Evolutionary conservation across 2,797 vertebrate genomes (phyloP).

Genomic region (Neosilurus mollespiculum): DNA sequence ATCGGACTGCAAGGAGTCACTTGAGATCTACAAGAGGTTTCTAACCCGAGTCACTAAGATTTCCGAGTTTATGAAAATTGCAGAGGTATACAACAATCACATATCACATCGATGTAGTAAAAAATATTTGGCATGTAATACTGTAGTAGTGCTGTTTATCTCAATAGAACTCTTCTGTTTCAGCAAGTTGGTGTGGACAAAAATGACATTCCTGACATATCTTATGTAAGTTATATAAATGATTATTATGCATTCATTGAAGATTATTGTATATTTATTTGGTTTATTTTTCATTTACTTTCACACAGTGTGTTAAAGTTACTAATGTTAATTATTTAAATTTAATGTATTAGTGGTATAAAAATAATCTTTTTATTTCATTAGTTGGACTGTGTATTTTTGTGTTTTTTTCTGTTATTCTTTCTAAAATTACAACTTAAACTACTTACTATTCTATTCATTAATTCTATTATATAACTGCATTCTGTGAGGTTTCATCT

Average conservation of each 20-base stretch:
- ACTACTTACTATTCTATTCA: not conserved
- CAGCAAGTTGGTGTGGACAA: constrained; percentile 99
- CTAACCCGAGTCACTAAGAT: constrained; percentile 97
- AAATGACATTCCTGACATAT: constrained; percentile 98
- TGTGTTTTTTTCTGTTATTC: not conserved
- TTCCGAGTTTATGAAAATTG: constrained; percentile 97
- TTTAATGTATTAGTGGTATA: not conserved
- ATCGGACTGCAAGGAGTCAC: constrained; percentile 94
- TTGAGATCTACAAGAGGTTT: constrained; percentile 99
- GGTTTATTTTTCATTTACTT: not conserved
- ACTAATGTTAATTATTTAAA: not conserved
- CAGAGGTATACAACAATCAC: constrained; percentile 78
- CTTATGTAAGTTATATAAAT: constrained; percentile 82
- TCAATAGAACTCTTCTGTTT: constrained; percentile 43
- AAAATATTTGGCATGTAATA: not conserved
- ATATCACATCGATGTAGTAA: not conserved
- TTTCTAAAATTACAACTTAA: not conserved
- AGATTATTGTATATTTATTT: not conserved
- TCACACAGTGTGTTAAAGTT: not conserved
- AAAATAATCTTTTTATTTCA: not conserved
- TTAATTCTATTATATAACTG: not conserved
- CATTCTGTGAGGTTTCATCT: not conserved
- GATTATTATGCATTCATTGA: not conserved
- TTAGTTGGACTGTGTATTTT: not conserved
- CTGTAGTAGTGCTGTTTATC: not conserved